phyloP scores from a whole-genome alignment of 1,140 invertebrate species.

The Gonatopus flavifemur region DNA sequence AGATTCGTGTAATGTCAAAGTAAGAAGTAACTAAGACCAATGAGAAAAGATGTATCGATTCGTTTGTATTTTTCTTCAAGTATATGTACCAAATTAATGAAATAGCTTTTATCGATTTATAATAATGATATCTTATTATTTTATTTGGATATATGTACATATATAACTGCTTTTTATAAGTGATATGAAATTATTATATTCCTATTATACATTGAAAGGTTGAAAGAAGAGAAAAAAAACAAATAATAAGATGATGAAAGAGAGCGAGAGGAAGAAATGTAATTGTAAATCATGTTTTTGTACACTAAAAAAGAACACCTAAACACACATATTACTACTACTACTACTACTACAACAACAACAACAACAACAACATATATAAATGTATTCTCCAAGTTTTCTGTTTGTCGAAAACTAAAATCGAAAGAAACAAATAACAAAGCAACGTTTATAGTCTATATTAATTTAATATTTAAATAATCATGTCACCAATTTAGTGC shows the following conservation, averaged over 20 bases:
- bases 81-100: conserved; percentile 43
- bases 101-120: conserved; percentile 40
- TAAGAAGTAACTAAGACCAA: conserved; percentile 26
- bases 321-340: background rate
- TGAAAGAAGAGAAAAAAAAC: no score
- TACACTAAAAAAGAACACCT: conserved; percentile 50
- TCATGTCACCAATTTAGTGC: conserved; percentile 35
- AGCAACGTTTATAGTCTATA: conserved; percentile 47
- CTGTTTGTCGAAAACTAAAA: conserved; percentile 41
- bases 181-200: conserved; percentile 54
- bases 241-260: no score
- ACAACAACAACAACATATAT: no score
- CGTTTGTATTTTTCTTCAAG: conserved; percentile 37
- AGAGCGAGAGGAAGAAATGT: no score
- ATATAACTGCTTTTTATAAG: conserved; percentile 57
- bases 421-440: no score
- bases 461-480: conserved; percentile 56
- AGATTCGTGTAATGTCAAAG: no score
- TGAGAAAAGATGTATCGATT: conserved; percentile 31
- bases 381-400: conserved; percentile 39
- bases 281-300: conserved; percentile 56
- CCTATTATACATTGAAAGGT: conserved; percentile 49
- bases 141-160: conserved; percentile 51
- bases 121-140: conserved; percentile 47
- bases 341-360: background rate